Evolutionary conservation across 2,797 vertebrate species (phyloP).

Genomic region (Garrulus glandarius): DNA sequence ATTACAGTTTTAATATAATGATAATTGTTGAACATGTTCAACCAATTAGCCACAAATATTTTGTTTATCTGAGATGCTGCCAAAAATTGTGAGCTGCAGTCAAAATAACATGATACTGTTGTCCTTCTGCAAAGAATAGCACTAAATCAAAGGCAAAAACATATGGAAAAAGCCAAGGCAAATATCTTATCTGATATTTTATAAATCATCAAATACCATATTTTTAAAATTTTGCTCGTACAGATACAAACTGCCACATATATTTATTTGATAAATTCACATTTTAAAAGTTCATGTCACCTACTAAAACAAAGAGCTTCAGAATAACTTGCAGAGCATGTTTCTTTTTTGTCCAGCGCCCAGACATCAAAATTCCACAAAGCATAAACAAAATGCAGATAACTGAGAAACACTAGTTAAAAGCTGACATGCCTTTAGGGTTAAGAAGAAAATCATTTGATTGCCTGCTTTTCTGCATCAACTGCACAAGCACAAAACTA

Average conservation of each 20-base stretch:
- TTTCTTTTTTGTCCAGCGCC: not conserved
- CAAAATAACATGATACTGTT: constrained; percentile 58
- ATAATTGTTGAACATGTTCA: constrained; percentile 72
- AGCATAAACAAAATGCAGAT: constrained; percentile 1
- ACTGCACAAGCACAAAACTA: not conserved
- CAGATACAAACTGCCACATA: constrained; percentile 27
- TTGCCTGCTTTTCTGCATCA: not conserved
- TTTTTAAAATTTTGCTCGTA: constrained; percentile 14
- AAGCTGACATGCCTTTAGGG: not conserved
- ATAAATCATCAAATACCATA: constrained; percentile 49
- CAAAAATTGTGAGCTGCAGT: constrained; percentile 66
- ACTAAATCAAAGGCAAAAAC: constrained; percentile 49
- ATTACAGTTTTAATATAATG: constrained; percentile 74
- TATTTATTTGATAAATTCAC: constrained; percentile 64
- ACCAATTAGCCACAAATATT: constrained; percentile 77
- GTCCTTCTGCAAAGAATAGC: constrained; percentile 48
- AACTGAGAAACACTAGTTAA: constrained; percentile 9
- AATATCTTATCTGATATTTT: constrained; percentile 67
- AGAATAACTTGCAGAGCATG: not conserved
- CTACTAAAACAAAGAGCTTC: constrained; percentile 33
- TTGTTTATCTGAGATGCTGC: constrained; percentile 74
- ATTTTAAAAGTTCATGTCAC: constrained; percentile 35
- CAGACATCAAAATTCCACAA: not conserved
- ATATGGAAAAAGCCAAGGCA: constrained; percentile 53
- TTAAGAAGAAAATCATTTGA: not conserved